A percentile compares a stretch with the other conserved stretches of the same genome.
These are phyloP conservation scores for Gila orcuttii DNA, from an alignment of 2,113 vertebrate genomes.

Conservation along the genomic window DNA sequence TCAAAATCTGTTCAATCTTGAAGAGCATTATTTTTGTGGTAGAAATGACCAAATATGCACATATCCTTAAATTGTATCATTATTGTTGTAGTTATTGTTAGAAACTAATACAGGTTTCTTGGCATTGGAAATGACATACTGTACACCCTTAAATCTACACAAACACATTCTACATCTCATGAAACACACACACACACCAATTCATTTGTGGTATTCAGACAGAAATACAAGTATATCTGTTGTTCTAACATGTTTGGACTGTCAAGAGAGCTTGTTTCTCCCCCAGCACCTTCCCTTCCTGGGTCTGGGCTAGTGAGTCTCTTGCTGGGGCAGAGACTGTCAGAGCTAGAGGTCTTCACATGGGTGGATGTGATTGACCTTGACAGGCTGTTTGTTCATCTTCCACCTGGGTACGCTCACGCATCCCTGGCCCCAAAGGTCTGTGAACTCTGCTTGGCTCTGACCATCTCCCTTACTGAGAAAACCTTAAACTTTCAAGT, in stretches of 20 bases:
- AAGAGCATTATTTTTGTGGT: background rate
- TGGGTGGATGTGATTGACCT: conserved; percentile 72
- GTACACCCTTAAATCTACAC: background rate
- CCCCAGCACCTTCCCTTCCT: background rate
- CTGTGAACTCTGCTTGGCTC: background rate
- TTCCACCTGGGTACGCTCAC: conserved; percentile 74
- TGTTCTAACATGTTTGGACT: conserved; percentile 23
- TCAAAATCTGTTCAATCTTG: background rate
- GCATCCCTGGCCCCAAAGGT: conserved; percentile 34
- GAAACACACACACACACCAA: background rate
- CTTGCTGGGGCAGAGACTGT: conserved; percentile 60
- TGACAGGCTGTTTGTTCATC: conserved; percentile 79
- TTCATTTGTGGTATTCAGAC: background rate
- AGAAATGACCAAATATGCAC: background rate
- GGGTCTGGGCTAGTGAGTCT: background rate
- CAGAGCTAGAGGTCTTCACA: conserved; percentile 70
- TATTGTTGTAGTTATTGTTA: background rate
- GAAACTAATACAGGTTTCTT: background rate
- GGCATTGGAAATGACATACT: background rate
- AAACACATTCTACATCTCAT: background rate
- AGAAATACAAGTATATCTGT: conserved; percentile 1
- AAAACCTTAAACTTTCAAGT: background rate
- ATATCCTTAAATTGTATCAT: background rate
- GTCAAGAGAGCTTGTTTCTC: conserved; percentile 26
- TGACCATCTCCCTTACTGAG: background rate